phyloP scores from a whole-genome alignment of 2,888 invertebrate species.

The Lepidocyrtinus sp. region DNA sequence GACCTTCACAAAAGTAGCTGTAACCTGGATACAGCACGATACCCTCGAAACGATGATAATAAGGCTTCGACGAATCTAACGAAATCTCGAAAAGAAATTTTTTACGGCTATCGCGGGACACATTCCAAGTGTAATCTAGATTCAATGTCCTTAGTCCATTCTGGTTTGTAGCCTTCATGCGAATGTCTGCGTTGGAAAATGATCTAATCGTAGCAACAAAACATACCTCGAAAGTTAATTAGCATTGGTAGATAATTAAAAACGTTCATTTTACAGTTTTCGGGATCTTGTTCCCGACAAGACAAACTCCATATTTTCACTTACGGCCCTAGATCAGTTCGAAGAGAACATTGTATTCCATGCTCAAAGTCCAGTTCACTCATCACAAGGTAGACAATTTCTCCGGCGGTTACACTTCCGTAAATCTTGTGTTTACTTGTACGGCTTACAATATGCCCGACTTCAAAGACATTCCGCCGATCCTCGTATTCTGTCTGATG shows the following conservation, averaged over 20 bases:
- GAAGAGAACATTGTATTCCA: constrained; percentile 63
- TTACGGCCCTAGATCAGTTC: constrained; percentile 68
- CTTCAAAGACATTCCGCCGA: constrained; percentile 57
- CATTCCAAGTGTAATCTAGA: constrained; percentile 66
- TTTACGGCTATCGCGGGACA: constrained; percentile 54
- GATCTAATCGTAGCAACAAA: constrained; percentile 43
- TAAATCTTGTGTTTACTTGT: constrained; percentile 62
- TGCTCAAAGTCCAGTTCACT: constrained; percentile 66
- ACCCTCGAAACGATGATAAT: constrained; percentile 55
- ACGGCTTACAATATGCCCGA: constrained; percentile 61
- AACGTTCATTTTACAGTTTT: not conserved
- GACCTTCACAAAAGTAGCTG: constrained; percentile 57
- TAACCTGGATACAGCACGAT: constrained; percentile 59
- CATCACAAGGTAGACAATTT: constrained; percentile 63
- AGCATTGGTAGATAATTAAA: too few species aligned
- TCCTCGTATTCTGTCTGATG: constrained; percentile 66
- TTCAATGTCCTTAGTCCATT: constrained; percentile 63
- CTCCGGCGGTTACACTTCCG: constrained; percentile 54
- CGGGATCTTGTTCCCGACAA: not conserved
- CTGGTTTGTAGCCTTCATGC: constrained; percentile 62
- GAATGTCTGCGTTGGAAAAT: constrained; percentile 64
- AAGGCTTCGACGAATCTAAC: constrained; percentile 52
- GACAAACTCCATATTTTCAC: constrained; percentile 29
- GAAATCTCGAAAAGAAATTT: constrained; percentile 62
- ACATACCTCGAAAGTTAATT: too few species aligned